These are phyloP conservation scores for Ennomos erosarius DNA, from an alignment of 2,888 invertebrate genomes.

Conservation along the genomic window DNA sequence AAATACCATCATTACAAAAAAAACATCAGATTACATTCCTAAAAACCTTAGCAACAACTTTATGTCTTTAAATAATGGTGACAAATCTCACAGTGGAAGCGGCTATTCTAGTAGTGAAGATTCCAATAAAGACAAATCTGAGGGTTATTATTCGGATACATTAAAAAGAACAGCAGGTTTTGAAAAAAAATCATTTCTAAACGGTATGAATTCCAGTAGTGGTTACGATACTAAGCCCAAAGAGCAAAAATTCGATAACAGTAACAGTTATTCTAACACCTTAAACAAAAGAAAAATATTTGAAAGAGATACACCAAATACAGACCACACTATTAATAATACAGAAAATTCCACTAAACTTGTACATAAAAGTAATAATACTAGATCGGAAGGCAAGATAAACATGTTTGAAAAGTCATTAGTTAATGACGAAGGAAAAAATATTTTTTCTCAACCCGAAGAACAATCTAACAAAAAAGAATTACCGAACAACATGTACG, in stretches of 20 bases:
- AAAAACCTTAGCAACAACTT: conserved; percentile 52
- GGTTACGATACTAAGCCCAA: conserved; percentile 51
- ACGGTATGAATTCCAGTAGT: conserved; percentile 55
- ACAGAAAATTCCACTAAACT: conserved; percentile 46
- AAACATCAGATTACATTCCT: conserved; percentile 52
- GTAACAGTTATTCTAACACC: conserved; percentile 66
- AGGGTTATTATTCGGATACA: conserved; percentile 57
- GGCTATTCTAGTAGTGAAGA: conserved; percentile 64
- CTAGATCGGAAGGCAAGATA: conserved; percentile 41
- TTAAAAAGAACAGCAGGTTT: conserved; percentile 59
- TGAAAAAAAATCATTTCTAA: conserved; percentile 63
- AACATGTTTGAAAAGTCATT: conserved; percentile 44
- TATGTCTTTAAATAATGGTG: conserved; percentile 47
- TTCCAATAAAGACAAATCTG: conserved; percentile 63
- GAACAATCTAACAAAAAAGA: conserved; percentile 51
- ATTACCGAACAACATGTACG: conserved; percentile 60
- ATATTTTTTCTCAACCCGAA: conserved; percentile 47
- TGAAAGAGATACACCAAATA: conserved; percentile 60
- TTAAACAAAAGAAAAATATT: conserved; percentile 73
- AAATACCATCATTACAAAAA: conserved; percentile 48
- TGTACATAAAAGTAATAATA: conserved; percentile 52
- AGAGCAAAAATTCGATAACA: conserved; percentile 63
- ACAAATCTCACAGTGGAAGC: conserved; percentile 60
- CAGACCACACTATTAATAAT: conserved; percentile 39
- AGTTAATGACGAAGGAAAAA: conserved; percentile 39